Base-by-base conservation (phyloP, 2,888 invertebrate genomes). In the Notodonta dromedarius region DNA sequence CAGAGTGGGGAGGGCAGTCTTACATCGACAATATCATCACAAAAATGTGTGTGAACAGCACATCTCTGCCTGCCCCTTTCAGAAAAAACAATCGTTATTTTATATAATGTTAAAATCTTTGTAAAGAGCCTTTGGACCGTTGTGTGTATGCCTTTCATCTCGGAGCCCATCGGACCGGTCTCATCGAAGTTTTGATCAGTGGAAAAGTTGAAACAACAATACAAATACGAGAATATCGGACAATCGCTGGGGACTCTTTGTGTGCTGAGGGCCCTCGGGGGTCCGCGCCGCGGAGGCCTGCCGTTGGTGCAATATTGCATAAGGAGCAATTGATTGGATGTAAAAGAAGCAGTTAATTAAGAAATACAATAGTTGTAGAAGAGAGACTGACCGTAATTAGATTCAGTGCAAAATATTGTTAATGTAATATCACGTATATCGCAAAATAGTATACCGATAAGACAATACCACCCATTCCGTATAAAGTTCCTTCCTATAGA, bases 201-300 rank as follows among this genome's bases (percentile, higher is more conserved):
- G 16, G 53, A 35, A 53, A 53, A 53, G 32, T 53, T 53, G 53
- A 53, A 35, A 52, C 52, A 53, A 16, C 53, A 11, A 12, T 12
- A 35, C 32, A 35, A 35, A 53, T 35, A 35, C 7, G 13, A 32
- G 16, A 35, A 53, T 53, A 53, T 35, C 50, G 53, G 53, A 52
- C 13, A 6, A 13, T 9, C 46, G 46, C 13, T 9, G 13, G n/a
- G 46, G 46, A 46, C 35, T 4, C 53, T 8, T 53, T 53, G 53
- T 53, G 35, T 12, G 53, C 13, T 5, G n/a, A 53, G 35, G 32
- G 35, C 24, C n/a, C 53, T 53, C 35, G 53, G 5, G 32, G 35
- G 6, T 13, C 35, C 7, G 51, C 4, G n/a, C 44, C 13, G 44
- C 13, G 42, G 42, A 11, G 42, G 12, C 5, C n/a, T 46, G 12